Evolutionary conservation across 2,113 vertebrate genomes (phyloP).

Genomic region (Albula goreensis): DNA sequence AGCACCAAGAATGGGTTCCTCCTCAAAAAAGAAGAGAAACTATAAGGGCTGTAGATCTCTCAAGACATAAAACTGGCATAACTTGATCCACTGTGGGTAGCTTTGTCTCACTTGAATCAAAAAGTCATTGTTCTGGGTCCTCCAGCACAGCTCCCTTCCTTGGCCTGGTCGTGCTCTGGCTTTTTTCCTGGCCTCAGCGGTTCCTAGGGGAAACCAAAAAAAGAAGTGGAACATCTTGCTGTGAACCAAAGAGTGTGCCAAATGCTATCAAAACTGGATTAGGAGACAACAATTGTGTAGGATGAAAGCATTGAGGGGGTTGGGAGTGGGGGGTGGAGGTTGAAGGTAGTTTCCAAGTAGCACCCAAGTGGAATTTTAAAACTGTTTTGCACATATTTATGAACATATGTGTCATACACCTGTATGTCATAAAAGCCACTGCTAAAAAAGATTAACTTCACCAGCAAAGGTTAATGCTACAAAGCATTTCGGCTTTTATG

Average conservation of each 20-base stretch:
- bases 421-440: neutral
- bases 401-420: neutral
- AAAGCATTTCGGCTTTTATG: neutral
- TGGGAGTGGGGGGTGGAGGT: conserved; percentile 23
- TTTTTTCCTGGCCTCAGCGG: conserved; percentile 70
- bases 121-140: conserved; percentile 62
- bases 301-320: conserved; percentile 60
- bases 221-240: conserved; percentile 76
- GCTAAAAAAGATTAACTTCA: neutral
- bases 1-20: conserved; percentile 47
- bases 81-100: conserved; percentile 36
- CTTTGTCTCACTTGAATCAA: conserved; percentile 56
- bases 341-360: conserved; percentile 70
- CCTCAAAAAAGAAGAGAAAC: conserved; percentile 51
- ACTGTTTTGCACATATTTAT: conserved; percentile 32
- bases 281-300: conserved; percentile 73
- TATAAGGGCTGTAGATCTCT: conserved; percentile 52
- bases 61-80: conserved; percentile 30
- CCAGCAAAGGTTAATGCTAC: neutral
- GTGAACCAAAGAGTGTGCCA: conserved; percentile 79
- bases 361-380: conserved; percentile 66
- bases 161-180: conserved; percentile 63
- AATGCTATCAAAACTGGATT: conserved; percentile 82
- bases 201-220: conserved; percentile 74
- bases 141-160: conserved; percentile 46